Conservation (phyloP, 2,113 vertebrate genomes). For the Odocoileus hemionus region DNA sequence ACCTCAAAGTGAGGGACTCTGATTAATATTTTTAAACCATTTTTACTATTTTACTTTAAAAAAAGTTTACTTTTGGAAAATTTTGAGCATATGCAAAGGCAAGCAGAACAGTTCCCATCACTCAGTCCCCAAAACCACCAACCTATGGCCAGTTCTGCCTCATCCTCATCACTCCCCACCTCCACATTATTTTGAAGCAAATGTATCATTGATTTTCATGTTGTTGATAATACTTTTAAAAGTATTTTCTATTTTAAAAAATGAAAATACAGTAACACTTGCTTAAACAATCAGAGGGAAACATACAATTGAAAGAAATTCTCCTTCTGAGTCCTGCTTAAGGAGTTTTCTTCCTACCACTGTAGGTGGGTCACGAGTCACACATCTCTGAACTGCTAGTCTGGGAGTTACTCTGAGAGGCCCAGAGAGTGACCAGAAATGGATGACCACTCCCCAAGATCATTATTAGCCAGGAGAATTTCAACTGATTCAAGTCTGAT, state of each 20-base stretch:
- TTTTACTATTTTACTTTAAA: not conserved
- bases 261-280: not conserved
- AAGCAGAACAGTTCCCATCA: not conserved
- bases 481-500: not conserved
- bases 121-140: not conserved
- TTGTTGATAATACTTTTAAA: not conserved
- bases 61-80: not conserved
- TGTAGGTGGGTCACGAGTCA: not conserved
- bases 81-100: not conserved
- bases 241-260: not conserved
- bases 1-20: not conserved
- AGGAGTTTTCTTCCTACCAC: not conserved
- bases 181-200: not conserved
- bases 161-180: not conserved
- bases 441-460: not conserved
- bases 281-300: not conserved
- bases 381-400: fast-evolving
- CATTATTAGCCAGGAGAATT: not conserved
- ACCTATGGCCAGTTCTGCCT: not conserved
- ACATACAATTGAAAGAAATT: not conserved
- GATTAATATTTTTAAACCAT: not conserved
- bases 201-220: constrained; percentile 2
- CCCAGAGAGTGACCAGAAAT: not conserved
- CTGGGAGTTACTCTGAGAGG: not conserved
- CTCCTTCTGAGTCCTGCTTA: not conserved